phyloP scores from a whole-genome alignment of 2,888 invertebrate species.

The Andrena minutula region DNA sequence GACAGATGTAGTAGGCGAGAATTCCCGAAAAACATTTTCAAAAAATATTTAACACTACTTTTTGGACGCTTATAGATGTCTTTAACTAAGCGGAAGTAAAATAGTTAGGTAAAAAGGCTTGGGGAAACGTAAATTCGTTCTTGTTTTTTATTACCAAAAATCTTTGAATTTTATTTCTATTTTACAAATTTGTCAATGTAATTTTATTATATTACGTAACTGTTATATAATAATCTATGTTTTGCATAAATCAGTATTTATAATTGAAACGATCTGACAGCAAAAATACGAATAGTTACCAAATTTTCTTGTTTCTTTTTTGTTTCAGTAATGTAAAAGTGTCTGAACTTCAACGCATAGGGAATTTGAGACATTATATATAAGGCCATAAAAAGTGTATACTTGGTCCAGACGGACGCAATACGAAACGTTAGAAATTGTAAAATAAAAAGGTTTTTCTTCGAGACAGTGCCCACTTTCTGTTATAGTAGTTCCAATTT shows the following conservation, averaged over 20 bases:
- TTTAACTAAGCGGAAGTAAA: not conserved
- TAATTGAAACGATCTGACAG: not conserved
- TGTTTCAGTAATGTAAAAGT: too few relatives aligned
- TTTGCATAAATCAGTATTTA: not conserved
- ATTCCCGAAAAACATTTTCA: not conserved
- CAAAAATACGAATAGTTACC: not conserved
- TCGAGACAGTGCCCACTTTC: not conserved
- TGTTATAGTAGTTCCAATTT: too few relatives aligned
- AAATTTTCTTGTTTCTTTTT: not conserved
- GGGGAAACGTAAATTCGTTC: not conserved
- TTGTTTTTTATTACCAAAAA: not conserved
- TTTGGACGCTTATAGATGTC: not conserved
- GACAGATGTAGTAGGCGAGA: not conserved
- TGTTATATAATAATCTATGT: constrained; percentile 13
- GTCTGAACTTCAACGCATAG: too few relatives aligned
- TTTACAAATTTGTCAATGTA: not conserved
- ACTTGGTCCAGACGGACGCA: not conserved
- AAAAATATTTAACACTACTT: not conserved
- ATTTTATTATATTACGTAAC: constrained; percentile 12
- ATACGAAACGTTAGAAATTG: not conserved
- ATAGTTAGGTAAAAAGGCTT: not conserved
- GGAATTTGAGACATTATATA: too few relatives aligned
- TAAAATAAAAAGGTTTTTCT: not conserved
- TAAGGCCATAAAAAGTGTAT: not conserved
- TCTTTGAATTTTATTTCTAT: not conserved